A percentile compares a stretch with the other conserved stretches of the same genome.
Conservation (phyloP, 2,797 vertebrate genomes). For the Sparidentex hasta region DNA sequence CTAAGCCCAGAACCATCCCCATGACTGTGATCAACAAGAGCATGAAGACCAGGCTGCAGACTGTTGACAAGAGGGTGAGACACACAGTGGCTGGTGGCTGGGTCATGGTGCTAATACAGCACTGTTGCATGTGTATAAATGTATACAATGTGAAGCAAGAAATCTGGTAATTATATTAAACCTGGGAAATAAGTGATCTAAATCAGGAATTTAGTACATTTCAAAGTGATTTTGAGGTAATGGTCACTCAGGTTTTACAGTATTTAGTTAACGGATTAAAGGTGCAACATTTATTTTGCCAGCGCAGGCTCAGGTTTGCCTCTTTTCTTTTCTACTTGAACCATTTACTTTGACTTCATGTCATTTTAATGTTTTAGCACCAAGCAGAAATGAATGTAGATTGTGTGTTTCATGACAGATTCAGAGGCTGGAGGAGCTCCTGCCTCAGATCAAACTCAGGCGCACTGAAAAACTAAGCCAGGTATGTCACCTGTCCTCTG, state of each 20-base stretch:
- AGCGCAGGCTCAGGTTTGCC: background rate
- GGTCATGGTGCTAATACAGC: no score
- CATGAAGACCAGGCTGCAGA: constrained; percentile 82
- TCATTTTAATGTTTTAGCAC: background rate
- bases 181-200: background rate
- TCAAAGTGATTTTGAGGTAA: background rate
- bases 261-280: no score
- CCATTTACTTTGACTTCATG: background rate
- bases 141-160: no score
- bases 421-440: constrained; percentile 84
- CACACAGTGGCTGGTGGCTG: no score
- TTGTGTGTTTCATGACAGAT: constrained; percentile 71
- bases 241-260: no score
- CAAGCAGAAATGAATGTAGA: background rate
- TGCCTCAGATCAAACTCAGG: constrained; percentile 84
- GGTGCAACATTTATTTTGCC: background rate
- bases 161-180: background rate
- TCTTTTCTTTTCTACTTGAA: background rate
- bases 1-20: constrained; percentile 78
- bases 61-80: constrained; percentile 79
- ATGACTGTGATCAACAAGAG: constrained; percentile 81
- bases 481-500: constrained; percentile 65
- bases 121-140: no score
- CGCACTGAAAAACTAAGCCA: constrained; percentile 80
- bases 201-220: background rate